Base-by-base conservation (phyloP, 2,888 invertebrate species). In the Mantis religiosa region DNA sequence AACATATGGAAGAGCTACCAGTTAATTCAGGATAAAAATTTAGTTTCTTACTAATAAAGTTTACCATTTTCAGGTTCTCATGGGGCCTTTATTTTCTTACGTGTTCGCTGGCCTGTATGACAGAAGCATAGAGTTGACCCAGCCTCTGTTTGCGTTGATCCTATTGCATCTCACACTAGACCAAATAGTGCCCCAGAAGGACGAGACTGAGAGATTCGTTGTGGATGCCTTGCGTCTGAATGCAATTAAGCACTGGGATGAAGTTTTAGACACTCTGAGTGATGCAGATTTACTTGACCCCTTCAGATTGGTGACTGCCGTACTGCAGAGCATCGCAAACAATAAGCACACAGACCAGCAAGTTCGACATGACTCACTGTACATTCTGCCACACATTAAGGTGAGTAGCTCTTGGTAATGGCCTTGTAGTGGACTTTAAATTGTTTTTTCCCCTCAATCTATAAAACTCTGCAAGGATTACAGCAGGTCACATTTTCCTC, bases 91-190 rank as follows among this genome's bases (percentile, higher is more conserved):
- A 81, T 91, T 91, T 41, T 90, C 91, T 0, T 81, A 87, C 12
- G 90, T 91, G 2, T 91, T 90, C 88, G 27, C 89, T 7, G 88
- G 87, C 0, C 87, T 91, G 28, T 71, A 88, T 27, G 88, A 90
- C 15, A 90, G 89, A 7, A 84, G 85, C 15, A 81, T 91, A 9
- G 28, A 85, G 7, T 83, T 91, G 28, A 91, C 90, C 14, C 91
- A 91, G 85, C 90, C 91, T 28, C 89, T 91, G 9, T 89, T 91
- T 20, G 91, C 90, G 0, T 88, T 89, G 0, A 82, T 91, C 2
- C 88, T 91, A 90, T 87, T 90, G 20, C 90, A 90, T 84, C 90
- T 90, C 88, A 90, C 90, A 41, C 90, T 90, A 81, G 41, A 81
- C 12, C 89, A 85, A 34, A 88, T 91, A 27, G 54, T 89, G 30